Percentiles rank a stretch among this genome's conserved stretches.
phyloP scores from a whole-genome alignment of 2,113 vertebrate species.

The Corvus moneduloides region DNA sequence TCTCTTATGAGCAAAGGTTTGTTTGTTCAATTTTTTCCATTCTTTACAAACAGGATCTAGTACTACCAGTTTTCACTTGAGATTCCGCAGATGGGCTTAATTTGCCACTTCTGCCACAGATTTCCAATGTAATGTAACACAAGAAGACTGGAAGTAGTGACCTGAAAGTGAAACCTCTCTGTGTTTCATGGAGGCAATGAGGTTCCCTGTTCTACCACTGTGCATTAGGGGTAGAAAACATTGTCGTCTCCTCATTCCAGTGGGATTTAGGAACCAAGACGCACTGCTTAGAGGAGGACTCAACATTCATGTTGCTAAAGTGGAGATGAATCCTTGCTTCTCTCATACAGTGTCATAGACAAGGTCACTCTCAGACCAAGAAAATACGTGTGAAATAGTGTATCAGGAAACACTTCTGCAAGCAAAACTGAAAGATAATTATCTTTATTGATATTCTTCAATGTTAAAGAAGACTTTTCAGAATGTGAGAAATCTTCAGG shows the following conservation, averaged over 20 bases:
- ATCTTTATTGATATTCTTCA: neutral
- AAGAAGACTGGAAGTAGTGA: neutral
- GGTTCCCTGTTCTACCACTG: accelerated
- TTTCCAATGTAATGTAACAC: neutral
- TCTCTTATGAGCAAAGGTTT: neutral
- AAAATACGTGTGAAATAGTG: neutral
- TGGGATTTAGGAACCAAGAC: neutral
- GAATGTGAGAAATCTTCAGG: neutral
- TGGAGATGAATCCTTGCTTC: neutral
- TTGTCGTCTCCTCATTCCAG: neutral
- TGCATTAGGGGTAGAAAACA: neutral
- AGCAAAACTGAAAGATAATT: neutral
- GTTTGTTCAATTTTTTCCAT: neutral
- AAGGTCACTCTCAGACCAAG: neutral
- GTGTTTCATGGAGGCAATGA: neutral
- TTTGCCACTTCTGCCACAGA: neutral
- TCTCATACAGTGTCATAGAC: neutral
- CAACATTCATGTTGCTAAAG: neutral
- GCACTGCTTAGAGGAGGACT: neutral
- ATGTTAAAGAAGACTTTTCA: neutral
- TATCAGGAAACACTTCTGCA: neutral
- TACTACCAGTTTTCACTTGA: neutral
- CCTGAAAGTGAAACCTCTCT: neutral
- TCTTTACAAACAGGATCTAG: neutral
- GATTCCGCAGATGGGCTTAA: neutral